phyloP scores from a whole-genome alignment of 2,888 invertebrate species.

The Cyclophora albipunctata region DNA sequence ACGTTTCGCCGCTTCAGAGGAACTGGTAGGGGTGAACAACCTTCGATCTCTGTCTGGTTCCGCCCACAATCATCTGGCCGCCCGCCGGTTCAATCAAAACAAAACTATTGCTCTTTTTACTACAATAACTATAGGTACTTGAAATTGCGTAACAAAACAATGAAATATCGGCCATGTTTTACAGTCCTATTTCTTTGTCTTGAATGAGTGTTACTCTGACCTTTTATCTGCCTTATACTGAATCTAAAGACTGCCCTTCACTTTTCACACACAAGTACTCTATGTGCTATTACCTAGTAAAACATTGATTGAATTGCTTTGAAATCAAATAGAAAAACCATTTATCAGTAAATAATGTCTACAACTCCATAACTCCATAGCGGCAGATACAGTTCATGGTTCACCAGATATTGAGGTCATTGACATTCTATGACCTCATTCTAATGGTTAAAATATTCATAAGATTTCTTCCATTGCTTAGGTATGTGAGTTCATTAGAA shows the following conservation, averaged over 20 bases:
- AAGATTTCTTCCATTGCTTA: too few relatives aligned
- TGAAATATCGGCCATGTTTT: slow-evolving; percentile 39
- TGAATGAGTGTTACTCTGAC: background rate
- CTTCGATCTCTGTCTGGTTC: slow-evolving; percentile 50
- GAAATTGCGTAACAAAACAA: slow-evolving; percentile 54
- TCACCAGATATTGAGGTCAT: slow-evolving; percentile 25
- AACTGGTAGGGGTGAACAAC: slow-evolving; percentile 73
- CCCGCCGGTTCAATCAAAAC: slow-evolving; percentile 24
- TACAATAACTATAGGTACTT: slow-evolving; percentile 16
- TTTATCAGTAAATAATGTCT: too few relatives aligned
- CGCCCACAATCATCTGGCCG: slow-evolving; percentile 43
- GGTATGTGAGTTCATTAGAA: too few relatives aligned
- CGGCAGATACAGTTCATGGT: too few relatives aligned
- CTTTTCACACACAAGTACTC: too few relatives aligned
- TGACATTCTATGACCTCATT: slow-evolving; percentile 38
- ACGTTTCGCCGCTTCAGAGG: slow-evolving; percentile 54
- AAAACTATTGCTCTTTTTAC: slow-evolving; percentile 25
- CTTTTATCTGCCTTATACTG: too few relatives aligned
- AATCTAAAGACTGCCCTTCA: too few relatives aligned
- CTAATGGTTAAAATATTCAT: slow-evolving; percentile 7
- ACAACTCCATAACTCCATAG: too few relatives aligned
- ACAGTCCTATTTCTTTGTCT: slow-evolving; percentile 44
- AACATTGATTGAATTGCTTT: too few relatives aligned
- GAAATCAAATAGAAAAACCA: too few relatives aligned
- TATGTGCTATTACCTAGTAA: too few relatives aligned